These are phyloP conservation scores for Chelidonichthys spinosus DNA, from an alignment of 2,797 vertebrate genomes.

Conservation along the genomic window DNA sequence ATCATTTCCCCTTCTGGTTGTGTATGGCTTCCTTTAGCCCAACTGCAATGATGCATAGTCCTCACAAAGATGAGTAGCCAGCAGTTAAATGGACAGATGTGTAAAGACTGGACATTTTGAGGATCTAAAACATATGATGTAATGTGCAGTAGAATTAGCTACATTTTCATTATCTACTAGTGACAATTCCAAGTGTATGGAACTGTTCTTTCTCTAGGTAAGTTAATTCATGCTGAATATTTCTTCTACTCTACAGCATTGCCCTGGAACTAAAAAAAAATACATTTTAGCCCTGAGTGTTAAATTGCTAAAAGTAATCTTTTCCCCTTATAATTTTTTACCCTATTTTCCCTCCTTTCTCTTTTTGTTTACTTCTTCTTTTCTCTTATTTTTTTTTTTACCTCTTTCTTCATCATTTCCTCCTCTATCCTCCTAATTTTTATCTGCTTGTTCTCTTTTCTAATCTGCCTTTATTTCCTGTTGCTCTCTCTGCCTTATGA, in stretches of 20 bases:
- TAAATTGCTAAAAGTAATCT: background rate
- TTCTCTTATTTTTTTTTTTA: no score
- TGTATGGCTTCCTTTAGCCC: background rate
- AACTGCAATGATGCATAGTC: background rate
- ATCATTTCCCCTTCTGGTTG: background rate
- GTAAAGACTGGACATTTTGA: background rate
- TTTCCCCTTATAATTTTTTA: background rate
- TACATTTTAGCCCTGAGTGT: background rate
- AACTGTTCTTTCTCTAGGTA: background rate
- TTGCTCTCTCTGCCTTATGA: slow-evolving; percentile 3
- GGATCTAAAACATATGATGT: background rate
- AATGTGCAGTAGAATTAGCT: background rate
- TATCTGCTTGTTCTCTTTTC: background rate
- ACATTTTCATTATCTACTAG: background rate
- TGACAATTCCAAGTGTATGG: background rate
- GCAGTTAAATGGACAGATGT: background rate
- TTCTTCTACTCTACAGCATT: background rate
- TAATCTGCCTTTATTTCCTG: background rate
- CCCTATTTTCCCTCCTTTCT: background rate
- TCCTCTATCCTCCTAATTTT: background rate
- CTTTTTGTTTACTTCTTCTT: background rate
- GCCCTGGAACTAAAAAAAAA: background rate
- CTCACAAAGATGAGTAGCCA: background rate
- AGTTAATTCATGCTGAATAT: background rate
- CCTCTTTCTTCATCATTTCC: background rate